These are phyloP conservation scores for Sternotherus odoratus DNA, from an alignment of 2,797 vertebrate genomes.

Conservation along the genomic window DNA sequence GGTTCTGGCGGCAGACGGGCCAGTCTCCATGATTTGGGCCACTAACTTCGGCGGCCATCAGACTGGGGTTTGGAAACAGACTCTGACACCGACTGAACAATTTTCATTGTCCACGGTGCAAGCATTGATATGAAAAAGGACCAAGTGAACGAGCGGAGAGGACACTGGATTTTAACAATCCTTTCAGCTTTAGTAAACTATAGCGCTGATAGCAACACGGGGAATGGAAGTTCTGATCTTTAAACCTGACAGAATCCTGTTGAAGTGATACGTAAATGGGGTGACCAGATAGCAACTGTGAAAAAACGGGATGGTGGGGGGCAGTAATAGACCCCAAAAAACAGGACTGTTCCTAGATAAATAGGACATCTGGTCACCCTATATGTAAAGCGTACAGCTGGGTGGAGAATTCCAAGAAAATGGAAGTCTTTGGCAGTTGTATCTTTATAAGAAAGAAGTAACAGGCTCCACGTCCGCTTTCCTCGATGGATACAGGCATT, in stretches of 20 bases:
- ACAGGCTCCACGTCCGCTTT: not conserved
- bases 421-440: not conserved
- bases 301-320: too few relatives aligned
- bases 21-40: not conserved
- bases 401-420: not conserved
- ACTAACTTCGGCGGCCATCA: not conserved
- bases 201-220: rapidly evolving
- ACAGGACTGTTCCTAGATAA: too few relatives aligned
- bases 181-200: not conserved
- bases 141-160: not conserved
- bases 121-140: not conserved
- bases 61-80: not conserved
- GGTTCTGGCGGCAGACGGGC: not conserved
- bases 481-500: not conserved
- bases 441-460: not conserved
- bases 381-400: rapidly evolving
- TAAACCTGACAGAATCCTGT: not conserved
- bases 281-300: too few relatives aligned
- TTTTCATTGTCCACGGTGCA: not conserved
- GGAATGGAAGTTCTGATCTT: not conserved
- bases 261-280: not conserved
- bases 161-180: not conserved
- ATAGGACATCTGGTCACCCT: too few relatives aligned
- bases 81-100: not conserved
- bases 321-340: too few relatives aligned